phyloP scores from a whole-genome alignment of 2,797 vertebrate genomes.

The Anguilla obscura region DNA sequence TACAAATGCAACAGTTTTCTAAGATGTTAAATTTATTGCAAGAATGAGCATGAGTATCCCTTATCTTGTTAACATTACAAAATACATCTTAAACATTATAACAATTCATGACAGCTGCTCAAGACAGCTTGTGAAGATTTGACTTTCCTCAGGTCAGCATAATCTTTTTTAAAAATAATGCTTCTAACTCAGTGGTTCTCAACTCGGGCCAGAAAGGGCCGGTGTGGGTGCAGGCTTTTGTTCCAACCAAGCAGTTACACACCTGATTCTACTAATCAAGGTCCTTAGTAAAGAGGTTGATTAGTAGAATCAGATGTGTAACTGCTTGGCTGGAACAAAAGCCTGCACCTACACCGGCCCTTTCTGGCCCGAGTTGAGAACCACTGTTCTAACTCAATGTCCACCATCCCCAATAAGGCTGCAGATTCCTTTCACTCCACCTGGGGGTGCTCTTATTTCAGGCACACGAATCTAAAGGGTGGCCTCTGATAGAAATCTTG shows the following conservation, averaged over 20 bases:
- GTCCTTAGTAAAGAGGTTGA: no score
- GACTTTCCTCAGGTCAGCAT: neutral
- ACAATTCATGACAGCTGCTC: conserved; percentile 33
- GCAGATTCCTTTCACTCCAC: conserved; percentile 15
- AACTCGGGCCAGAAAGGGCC: no score
- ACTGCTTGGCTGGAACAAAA: no score
- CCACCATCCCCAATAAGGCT: conserved; percentile 8
- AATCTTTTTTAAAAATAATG: neutral
- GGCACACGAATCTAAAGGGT: neutral
- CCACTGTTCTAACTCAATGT: neutral
- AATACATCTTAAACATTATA: conserved; percentile 42
- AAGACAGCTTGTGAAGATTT: conserved; percentile 4
- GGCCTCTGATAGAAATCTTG: neutral
- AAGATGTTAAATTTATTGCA: conserved; percentile 51
- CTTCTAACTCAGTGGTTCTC: neutral
- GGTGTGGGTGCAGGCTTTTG: no score
- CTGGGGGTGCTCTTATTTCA: conserved; percentile 2
- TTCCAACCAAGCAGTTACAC: no score
- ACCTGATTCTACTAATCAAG: no score
- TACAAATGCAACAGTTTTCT: neutral
- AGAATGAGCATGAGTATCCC: conserved; percentile 51
- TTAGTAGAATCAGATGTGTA: no score
- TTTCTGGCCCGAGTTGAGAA: no score
- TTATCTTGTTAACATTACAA: conserved; percentile 58
- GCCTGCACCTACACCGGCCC: no score